Percentiles rank a stretch among this genome's conserved stretches.
Evolutionary conservation across 2,113 vertebrate species (phyloP).

Genomic region (Garra rufa): DNA sequence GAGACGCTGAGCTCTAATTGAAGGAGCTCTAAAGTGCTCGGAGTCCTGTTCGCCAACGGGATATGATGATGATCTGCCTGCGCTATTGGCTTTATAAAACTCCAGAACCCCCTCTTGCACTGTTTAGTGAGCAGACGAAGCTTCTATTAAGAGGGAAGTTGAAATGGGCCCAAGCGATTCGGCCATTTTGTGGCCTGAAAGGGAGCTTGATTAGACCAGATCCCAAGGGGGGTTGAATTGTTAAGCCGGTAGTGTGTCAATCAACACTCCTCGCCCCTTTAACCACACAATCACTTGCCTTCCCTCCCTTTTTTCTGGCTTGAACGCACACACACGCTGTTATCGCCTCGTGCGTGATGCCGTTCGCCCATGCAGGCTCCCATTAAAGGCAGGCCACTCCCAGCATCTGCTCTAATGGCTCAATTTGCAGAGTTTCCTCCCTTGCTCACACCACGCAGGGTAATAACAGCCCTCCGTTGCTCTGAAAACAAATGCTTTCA

Average conservation of each 20-base stretch:
- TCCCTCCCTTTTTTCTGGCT: conserved; percentile 9
- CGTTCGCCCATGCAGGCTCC: neutral
- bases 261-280: conserved; percentile 22
- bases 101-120: neutral
- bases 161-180: conserved; percentile 4
- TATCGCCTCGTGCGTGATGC: neutral
- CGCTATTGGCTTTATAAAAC: conserved; percentile 12
- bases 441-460: neutral
- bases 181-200: conserved; percentile 39
- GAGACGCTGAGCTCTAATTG: conserved; percentile 40
- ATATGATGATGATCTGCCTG: neutral
- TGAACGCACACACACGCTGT: neutral
- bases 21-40: conserved; percentile 5
- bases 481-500: conserved; percentile 36
- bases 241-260: conserved; percentile 31
- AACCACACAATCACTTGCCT: conserved; percentile 39
- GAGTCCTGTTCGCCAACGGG: neutral
- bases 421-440: conserved; percentile 38
- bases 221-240: conserved; percentile 26
- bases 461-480: conserved; percentile 14
- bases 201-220: conserved; percentile 39
- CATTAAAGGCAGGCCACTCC: conserved; percentile 16
- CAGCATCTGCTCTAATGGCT: conserved; percentile 22
- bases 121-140: conserved; percentile 30
- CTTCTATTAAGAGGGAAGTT: conserved; percentile 42